Evolutionary conservation across 2,888 invertebrate species (phyloP), one percentile per base, ranked within the genome.

Genomic region (Chorisops tibialis): DNA sequence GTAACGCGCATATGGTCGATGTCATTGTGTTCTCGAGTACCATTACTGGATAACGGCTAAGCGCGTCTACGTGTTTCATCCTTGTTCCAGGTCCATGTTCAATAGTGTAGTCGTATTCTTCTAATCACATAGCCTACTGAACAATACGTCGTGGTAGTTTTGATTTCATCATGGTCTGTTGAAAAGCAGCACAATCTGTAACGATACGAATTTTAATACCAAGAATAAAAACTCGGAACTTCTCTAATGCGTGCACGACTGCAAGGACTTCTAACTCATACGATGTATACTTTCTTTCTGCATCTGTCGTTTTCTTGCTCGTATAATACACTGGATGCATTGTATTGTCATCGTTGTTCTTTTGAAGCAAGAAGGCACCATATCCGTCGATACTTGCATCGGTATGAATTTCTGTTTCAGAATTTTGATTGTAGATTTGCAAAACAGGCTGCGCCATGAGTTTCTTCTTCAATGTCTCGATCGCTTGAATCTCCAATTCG

Each of bases 1-100:
- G n/a, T n/a, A n/a, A n/a, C n/a, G n/a, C n/a, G n/a, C n/a, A n/a
- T n/a, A n/a, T n/a, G n/a, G n/a, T n/a, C n/a, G n/a, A n/a, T n/a
- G n/a, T n/a, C n/a, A n/a, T n/a, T n/a, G n/a, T n/a, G n/a, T n/a
- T n/a, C n/a, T n/a, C n/a, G n/a, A n/a, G n/a, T n/a, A n/a, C n/a
- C 47, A 47, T 47, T 47, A 19, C 16, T 47, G 21, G 11, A 47
- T 22, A 18, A 21, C 69, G 45, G 47, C 70, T 71, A 14, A 71
- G 51, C 6, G 71, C 68, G 61, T 72, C 70, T 2, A 69, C 70
- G 66, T 72, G 71, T 21, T 51, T 58, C 72, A 71, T 72, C 47
- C 61, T 58, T 37, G 21, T 52, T 21, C 48, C 61, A 16, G 60
- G 18, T 19, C 66, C 30, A 62, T 67, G 66, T 38, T 65, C 63